A percentile compares a stretch with the other conserved stretches of the same genome.
phyloP scores from a whole-genome alignment of 2,113 vertebrate species.

The Buteo buteo region DNA sequence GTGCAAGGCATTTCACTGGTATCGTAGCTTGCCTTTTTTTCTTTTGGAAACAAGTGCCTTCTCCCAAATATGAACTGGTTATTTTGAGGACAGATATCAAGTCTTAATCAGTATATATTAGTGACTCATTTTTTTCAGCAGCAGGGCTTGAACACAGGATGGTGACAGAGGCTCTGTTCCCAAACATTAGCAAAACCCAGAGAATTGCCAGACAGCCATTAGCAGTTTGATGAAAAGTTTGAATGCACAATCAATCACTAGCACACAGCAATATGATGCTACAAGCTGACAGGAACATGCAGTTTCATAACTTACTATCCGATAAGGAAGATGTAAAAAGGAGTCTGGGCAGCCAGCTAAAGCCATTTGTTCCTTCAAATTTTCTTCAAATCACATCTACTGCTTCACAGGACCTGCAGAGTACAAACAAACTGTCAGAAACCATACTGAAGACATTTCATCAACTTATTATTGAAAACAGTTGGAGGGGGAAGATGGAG shows the following conservation, averaged over 20 bases:
- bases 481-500: background rate
- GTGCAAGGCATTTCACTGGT: background rate
- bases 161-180: background rate
- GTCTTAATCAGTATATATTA: background rate
- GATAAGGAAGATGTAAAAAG: constrained; percentile 84
- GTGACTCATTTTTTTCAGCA: background rate
- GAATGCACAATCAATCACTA: constrained; percentile 16
- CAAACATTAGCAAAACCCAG: background rate
- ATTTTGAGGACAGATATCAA: background rate
- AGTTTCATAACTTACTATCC: constrained; percentile 66
- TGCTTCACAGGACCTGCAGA: constrained; percentile 54
- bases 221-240: constrained; percentile 37
- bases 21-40: background rate
- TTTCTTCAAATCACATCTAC: constrained; percentile 69
- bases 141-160: background rate
- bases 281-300: constrained; percentile 2
- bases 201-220: constrained; percentile 39
- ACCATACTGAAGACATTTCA: constrained; percentile 43
- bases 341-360: constrained; percentile 89
- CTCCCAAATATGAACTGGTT: background rate
- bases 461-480: constrained; percentile 47
- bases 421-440: constrained; percentile 65
- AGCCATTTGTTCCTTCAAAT: constrained; percentile 77
- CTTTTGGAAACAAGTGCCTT: background rate
- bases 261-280: constrained; percentile 4